Conservation (phyloP, 1,140 invertebrate genomes). For the Ephestia elutella region DNA sequence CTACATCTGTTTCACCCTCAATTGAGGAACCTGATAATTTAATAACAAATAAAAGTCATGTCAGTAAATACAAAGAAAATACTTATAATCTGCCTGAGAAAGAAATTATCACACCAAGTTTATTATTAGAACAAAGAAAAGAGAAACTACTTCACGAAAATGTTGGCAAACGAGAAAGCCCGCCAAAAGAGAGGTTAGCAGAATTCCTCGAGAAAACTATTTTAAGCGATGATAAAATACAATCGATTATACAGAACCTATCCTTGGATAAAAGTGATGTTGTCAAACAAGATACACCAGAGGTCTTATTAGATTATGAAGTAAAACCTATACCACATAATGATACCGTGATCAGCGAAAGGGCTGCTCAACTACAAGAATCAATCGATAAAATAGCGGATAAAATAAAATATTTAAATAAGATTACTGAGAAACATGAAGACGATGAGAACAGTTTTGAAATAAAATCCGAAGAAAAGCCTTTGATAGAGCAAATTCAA, state of each 20-base stretch:
- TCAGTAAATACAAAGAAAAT: not conserved
- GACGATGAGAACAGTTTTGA: constrained; percentile 8
- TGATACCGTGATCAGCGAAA: constrained; percentile 26
- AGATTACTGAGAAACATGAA: constrained; percentile 9
- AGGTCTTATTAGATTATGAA: constrained; percentile 9
- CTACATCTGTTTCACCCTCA: not conserved
- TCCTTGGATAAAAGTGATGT: constrained; percentile 47
- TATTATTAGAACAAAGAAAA: constrained; percentile 22
- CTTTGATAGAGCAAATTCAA: constrained; percentile 12
- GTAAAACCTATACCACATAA: constrained; percentile 11
- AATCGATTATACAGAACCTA: constrained; percentile 63
- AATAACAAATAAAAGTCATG: not conserved
- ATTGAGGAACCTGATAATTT: not conserved
- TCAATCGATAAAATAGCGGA: constrained; percentile 34
- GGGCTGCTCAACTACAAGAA: constrained; percentile 26
- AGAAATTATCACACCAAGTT: constrained; percentile 33
- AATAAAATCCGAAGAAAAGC: constrained; percentile 33
- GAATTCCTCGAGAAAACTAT: constrained; percentile 65
- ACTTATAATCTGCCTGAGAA: not conserved
- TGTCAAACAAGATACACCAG: constrained; percentile 14
- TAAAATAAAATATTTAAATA: constrained; percentile 29
- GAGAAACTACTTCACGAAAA: constrained; percentile 31
- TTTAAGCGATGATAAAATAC: constrained; percentile 64
- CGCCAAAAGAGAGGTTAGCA: constrained; percentile 60
- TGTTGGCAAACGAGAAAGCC: constrained; percentile 51